Conservation (phyloP, 1,140 invertebrate species). For the Calliopsis andreniformis region DNA sequence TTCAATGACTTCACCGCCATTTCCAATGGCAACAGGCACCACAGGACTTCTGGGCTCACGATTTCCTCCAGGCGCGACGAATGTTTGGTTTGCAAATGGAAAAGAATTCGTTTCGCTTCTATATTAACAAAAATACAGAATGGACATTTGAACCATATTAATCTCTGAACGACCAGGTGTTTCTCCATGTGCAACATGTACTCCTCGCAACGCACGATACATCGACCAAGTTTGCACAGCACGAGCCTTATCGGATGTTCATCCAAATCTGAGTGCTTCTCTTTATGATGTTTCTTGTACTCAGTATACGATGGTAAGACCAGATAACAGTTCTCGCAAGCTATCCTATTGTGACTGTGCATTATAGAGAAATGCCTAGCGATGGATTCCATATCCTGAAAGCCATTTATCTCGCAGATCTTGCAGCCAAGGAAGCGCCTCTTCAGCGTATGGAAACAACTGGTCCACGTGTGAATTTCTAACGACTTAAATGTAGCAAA, state of each 20-base stretch:
- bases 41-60: slow-evolving; percentile 59
- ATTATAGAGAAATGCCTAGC: slow-evolving; percentile 71
- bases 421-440: slow-evolving; percentile 68
- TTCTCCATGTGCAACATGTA: slow-evolving; percentile 68
- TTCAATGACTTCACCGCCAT: not conserved
- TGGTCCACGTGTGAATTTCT: slow-evolving; percentile 73
- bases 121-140: slow-evolving; percentile 63
- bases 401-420: slow-evolving; percentile 75
- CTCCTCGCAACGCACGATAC: slow-evolving; percentile 64
- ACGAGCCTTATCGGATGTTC: slow-evolving; percentile 58
- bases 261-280: slow-evolving; percentile 42
- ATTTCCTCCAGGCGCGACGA: slow-evolving; percentile 49
- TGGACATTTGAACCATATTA: slow-evolving; percentile 74
- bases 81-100: slow-evolving; percentile 67
- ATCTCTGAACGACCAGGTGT: slow-evolving; percentile 64
- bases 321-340: slow-evolving; percentile 66
- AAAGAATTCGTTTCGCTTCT: slow-evolving; percentile 24
- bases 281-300: slow-evolving; percentile 63
- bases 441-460: slow-evolving; percentile 71
- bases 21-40: slow-evolving; percentile 28
- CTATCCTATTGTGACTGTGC: slow-evolving; percentile 67
- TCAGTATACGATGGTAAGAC: slow-evolving; percentile 64
- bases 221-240: slow-evolving; percentile 68
- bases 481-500: slow-evolving; percentile 59
- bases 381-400: slow-evolving; percentile 72